Base-by-base conservation (phyloP, 1,140 invertebrate species). In the Parapsyche elsis region DNA sequence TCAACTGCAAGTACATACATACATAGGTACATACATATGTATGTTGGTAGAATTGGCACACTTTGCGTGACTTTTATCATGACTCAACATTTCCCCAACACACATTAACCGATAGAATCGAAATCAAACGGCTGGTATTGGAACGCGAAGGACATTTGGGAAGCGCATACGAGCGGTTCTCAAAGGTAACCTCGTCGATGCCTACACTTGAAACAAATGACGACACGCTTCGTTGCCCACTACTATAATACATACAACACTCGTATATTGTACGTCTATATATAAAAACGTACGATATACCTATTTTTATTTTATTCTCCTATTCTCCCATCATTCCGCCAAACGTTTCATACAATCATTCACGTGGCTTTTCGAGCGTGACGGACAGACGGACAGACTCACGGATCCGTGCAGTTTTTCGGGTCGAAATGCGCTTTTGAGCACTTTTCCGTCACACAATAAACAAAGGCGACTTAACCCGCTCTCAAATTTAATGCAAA, bases 331-430 rank as follows among this genome's bases (percentile, higher is more conserved):
- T 77, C 75, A 77, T 77, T 77, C 75, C 75, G 75, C 75, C 75
- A 77, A 77, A 77, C 59, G 75, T 77, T 77, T 77, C 75, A 77
- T 77, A 77, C 75, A 77, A 77, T 77, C 75, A 77, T 77, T 77
- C 75, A 77, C 75, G 57, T 77, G 57, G 75, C 75, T 77, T 77
- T 64, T 77, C 75, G 75, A 57, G 16, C 75, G 75, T 77, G 75
- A 77, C 75, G 75, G 75, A 77, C 75, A 77, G 75, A 75, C 71
- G 45, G 71, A 75, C 71, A 75, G 44, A 64, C 57, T 64, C 75
- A 77, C 75, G 75, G 75, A 77, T 64, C 75, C 75, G 75, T 77
- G 75, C 75, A 77, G 53, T 77, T 77, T 77, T 77, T 77, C 57
- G 75, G 57, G 5, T 67, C 75, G 75, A 77, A 77, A 77, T 77